These are phyloP conservation scores for Acanthornis magna DNA, from an alignment of 2,797 vertebrate genomes.

Conservation along the genomic window DNA sequence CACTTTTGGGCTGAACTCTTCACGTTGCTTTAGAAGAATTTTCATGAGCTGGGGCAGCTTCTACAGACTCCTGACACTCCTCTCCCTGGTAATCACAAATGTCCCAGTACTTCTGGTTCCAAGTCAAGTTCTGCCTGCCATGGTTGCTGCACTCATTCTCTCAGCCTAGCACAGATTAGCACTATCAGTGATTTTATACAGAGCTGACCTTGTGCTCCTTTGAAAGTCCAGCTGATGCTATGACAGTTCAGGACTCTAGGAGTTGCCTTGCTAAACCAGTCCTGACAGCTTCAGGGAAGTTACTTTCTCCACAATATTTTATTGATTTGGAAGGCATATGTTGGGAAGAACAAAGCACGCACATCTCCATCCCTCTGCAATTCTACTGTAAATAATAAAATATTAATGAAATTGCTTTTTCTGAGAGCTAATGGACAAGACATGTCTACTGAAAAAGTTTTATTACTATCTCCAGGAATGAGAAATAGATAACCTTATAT, in stretches of 20 bases:
- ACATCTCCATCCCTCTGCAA: background rate
- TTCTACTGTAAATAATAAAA: conserved; percentile 15
- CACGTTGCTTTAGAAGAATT: background rate
- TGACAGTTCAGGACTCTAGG: background rate
- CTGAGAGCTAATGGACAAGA: background rate
- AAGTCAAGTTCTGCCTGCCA: background rate
- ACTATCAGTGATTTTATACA: background rate
- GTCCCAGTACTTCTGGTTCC: background rate
- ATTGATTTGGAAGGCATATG: conserved; percentile 19
- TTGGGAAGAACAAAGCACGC: background rate
- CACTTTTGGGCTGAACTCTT: background rate
- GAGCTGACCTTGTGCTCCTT: background rate
- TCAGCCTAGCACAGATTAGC: background rate
- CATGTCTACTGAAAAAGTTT: background rate
- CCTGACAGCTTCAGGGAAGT: background rate
- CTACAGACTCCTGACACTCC: background rate
- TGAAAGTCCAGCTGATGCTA: background rate
- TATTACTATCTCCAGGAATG: background rate
- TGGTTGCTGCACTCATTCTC: background rate
- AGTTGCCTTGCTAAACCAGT: background rate
- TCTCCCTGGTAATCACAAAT: background rate
- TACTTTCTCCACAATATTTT: conserved; percentile 14
- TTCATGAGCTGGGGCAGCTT: background rate
- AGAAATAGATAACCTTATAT: background rate
- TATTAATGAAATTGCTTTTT: conserved; percentile 9